Evolutionary conservation across 2,888 invertebrate genomes (phyloP).

Genomic region (Caenorhabditis virilis): DNA sequence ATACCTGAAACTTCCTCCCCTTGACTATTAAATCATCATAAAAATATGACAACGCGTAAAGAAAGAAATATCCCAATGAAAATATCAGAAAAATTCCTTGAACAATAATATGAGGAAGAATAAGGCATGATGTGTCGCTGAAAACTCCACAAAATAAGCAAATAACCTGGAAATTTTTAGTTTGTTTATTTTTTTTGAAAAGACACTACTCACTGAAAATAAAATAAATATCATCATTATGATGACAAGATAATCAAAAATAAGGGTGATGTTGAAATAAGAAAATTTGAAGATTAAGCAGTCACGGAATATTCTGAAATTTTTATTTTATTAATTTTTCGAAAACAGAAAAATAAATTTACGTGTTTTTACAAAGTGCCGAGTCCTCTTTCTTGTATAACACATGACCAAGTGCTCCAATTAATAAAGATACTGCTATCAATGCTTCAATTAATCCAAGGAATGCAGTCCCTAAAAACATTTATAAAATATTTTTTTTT

Average conservation of each 20-base stretch:
- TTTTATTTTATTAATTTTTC: not conserved
- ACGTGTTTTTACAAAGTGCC: slow-evolving; percentile 46
- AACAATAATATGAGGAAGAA: slow-evolving; percentile 61
- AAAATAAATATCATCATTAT: slow-evolving; percentile 57
- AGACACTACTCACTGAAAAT: slow-evolving; percentile 57
- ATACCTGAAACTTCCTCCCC: slow-evolving; percentile 49
- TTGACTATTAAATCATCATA: slow-evolving; percentile 62
- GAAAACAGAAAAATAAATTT: not conserved
- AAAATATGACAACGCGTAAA: slow-evolving; percentile 65
- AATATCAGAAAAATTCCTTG: slow-evolving; percentile 59
- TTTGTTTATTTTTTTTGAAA: no score
- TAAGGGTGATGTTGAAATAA: slow-evolving; percentile 59
- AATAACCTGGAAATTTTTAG: slow-evolving; percentile 43
- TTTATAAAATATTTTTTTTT: no score
- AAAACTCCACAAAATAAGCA: slow-evolving; percentile 61
- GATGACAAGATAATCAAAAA: slow-evolving; percentile 62
- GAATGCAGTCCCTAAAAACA: slow-evolving; percentile 56
- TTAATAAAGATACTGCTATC: slow-evolving; percentile 49
- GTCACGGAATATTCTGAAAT: slow-evolving; percentile 54
- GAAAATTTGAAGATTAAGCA: slow-evolving; percentile 61
- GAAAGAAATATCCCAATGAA: slow-evolving; percentile 60
- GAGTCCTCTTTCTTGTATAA: slow-evolving; percentile 56
- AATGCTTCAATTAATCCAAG: slow-evolving; percentile 57
- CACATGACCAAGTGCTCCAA: slow-evolving; percentile 54
- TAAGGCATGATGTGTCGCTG: slow-evolving; percentile 54